A percentile compares a stretch with the other conserved stretches of the same genome.
Evolutionary conservation across 2,113 vertebrate species (phyloP).

Genomic region (Enhydra lutris): DNA sequence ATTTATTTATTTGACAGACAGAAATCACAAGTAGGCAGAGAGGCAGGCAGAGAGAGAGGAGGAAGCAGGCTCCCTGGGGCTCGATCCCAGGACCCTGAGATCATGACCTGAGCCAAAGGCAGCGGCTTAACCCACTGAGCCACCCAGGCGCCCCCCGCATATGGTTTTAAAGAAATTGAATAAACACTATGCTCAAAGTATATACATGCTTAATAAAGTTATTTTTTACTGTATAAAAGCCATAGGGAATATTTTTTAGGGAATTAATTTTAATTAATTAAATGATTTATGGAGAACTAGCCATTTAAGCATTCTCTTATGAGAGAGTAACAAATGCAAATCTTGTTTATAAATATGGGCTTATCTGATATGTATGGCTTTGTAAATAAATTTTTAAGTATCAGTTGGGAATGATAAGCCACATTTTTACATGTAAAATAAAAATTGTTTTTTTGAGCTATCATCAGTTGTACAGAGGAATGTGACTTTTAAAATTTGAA

Average conservation of each 20-base stretch:
- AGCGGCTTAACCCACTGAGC: too few species aligned
- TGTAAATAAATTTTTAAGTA: slow-evolving; percentile 24
- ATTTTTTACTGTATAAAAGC: slow-evolving; percentile 25
- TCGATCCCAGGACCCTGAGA: too few species aligned
- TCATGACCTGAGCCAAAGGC: too few species aligned
- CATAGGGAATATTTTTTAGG: not conserved
- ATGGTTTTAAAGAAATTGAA: not conserved
- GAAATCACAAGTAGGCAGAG: too few species aligned
- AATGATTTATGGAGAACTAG: not conserved
- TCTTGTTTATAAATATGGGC: not conserved
- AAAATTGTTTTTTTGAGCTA: slow-evolving; percentile 5
- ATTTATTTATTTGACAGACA: too few species aligned
- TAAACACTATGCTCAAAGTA: not conserved
- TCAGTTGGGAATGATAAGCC: not conserved
- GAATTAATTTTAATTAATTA: not conserved
- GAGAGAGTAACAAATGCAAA: not conserved
- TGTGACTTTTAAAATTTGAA: not conserved
- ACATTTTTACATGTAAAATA: slow-evolving; percentile 21
- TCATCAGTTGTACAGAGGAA: not conserved
- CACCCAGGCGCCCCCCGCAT: not conserved
- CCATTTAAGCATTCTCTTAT: slow-evolving; percentile 8
- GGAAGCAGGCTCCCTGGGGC: too few species aligned
- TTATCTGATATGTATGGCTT: not conserved
- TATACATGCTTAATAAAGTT: slow-evolving; percentile 4
- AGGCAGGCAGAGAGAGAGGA: too few species aligned